Percentiles rank a stretch among this genome's conserved stretches.
These are phyloP conservation scores for Caenorhabditis tropicalis DNA, from an alignment of 1,140 invertebrate genomes.

Conservation along the genomic window DNA sequence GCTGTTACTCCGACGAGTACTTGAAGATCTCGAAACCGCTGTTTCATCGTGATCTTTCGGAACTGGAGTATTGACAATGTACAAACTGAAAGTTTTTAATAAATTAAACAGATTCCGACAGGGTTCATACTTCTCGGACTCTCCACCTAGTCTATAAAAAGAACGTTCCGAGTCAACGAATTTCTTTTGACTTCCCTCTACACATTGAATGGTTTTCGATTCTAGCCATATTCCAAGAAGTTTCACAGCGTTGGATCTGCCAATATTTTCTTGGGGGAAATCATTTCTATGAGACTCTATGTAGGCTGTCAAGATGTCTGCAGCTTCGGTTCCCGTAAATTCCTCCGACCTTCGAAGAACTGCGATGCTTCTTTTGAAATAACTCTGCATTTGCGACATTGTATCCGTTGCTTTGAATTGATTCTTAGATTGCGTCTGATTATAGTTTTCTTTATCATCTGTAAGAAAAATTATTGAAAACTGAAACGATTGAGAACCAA, in stretches of 20 bases:
- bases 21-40: not conserved
- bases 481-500: not conserved
- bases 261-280: not conserved
- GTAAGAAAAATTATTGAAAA: not conserved
- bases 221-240: conserved; percentile 4
- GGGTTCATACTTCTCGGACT: not conserved
- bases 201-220: conserved; percentile 1
- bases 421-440: not conserved
- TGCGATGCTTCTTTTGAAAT: conserved; percentile 10
- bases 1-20: conserved; percentile 9
- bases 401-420: conserved; percentile 26
- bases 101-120: not conserved
- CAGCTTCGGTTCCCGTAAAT: conserved; percentile 4
- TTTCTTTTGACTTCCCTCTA: not conserved
- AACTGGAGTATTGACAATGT: conserved; percentile 7
- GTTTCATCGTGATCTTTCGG: not conserved
- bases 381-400: not conserved
- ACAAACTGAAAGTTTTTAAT: not conserved
- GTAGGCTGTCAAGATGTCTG: conserved; percentile 5
- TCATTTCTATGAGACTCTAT: conserved; percentile 5
- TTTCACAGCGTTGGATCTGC: conserved; percentile 15
- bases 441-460: conserved; percentile 21
- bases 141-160: not conserved
- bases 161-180: not conserved
- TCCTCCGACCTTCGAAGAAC: not conserved